Evolutionary conservation across 1,140 invertebrate genomes (phyloP).

Genomic region (Zaprionus ornatus): DNA sequence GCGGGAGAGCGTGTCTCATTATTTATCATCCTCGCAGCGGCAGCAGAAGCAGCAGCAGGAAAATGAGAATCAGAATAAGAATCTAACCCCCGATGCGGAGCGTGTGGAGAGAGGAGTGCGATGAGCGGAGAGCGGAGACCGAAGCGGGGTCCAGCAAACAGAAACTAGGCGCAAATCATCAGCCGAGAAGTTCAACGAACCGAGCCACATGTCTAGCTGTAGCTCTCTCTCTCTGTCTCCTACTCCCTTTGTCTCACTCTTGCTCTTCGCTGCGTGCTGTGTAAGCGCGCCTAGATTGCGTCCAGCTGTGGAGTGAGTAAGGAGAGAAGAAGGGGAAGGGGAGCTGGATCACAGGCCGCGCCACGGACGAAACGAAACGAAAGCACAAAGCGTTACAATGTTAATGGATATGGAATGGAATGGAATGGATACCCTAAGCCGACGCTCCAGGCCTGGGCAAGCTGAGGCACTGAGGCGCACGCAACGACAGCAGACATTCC

Average conservation of each 20-base stretch:
- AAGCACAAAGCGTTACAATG: constrained; percentile 69
- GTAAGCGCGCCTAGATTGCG: constrained; percentile 49
- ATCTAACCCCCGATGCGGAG: constrained; percentile 62
- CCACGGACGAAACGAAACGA: constrained; percentile 50
- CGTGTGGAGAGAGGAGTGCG: constrained; percentile 17
- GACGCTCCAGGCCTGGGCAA: constrained; percentile 3
- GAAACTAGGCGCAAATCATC: constrained; percentile 65
- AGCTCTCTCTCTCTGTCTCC: constrained; percentile 24
- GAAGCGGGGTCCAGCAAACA: constrained; percentile 35
- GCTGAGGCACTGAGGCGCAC: constrained; percentile 1
- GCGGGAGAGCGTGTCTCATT: constrained; percentile 39
- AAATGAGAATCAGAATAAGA: constrained; percentile 46
- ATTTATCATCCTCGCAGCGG: constrained; percentile 69
- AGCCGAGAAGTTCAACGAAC: constrained; percentile 72
- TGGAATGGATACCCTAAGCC: constrained; percentile 56
- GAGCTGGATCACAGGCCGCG: constrained; percentile 38
- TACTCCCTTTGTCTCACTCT: constrained; percentile 6
- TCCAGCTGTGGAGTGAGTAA: constrained; percentile 27
- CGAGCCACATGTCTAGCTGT: constrained; percentile 42
- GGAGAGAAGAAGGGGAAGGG: background rate
- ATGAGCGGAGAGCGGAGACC: background rate
- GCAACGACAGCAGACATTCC: constrained; percentile 22
- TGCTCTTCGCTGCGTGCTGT: constrained; percentile 3
- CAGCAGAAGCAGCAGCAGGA: constrained; percentile 51
- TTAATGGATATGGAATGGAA: constrained; percentile 67